Evolutionary conservation across 2,113 vertebrate species (phyloP).

Genomic region (Aix galericulata): DNA sequence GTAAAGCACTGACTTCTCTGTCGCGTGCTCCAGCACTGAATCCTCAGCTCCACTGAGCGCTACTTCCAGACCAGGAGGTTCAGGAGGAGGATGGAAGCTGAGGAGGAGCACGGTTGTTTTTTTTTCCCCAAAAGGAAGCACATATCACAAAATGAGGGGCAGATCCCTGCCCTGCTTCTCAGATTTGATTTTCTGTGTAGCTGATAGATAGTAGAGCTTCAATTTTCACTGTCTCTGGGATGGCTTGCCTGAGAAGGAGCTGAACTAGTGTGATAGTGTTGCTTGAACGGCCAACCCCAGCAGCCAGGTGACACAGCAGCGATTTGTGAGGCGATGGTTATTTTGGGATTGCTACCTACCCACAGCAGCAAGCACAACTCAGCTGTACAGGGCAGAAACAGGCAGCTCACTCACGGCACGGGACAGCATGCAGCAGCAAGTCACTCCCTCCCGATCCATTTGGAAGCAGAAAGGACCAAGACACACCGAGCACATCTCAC

Average conservation of each 20-base stretch:
- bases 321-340: neutral
- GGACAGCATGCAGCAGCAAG: neutral
- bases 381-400: neutral
- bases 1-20: neutral
- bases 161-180: neutral
- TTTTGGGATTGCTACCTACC: neutral
- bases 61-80: neutral
- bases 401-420: neutral
- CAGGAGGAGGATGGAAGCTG: neutral
- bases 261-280: neutral
- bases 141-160: neutral
- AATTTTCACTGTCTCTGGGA: neutral
- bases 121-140: neutral
- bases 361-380: fast-evolving
- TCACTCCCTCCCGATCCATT: neutral
- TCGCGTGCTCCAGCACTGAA: neutral
- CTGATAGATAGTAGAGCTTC: neutral
- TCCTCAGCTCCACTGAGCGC: neutral
- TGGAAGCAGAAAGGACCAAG: neutral
- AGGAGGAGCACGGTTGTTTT: neutral
- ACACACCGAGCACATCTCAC: neutral
- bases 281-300: neutral
- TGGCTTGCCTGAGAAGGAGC: neutral
- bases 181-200: neutral
- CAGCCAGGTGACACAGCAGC: neutral